Conservation (phyloP, 2,888 invertebrate species). For the Biston betularia region DNA sequence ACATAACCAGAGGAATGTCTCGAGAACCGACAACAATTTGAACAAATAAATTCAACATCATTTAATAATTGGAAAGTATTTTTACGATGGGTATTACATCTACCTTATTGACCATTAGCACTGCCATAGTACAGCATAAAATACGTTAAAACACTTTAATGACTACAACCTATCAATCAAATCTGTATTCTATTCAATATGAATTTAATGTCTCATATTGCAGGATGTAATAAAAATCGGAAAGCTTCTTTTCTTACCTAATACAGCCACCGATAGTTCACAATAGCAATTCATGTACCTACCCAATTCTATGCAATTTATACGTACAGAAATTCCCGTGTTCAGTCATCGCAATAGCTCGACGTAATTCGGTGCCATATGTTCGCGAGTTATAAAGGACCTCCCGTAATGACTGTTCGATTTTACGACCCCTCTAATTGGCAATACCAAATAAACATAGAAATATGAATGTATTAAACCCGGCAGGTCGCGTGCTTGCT, state of each 20-base stretch:
- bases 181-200: conserved; percentile 4
- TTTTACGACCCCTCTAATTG: conserved; percentile 78
- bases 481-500: conserved; percentile 30
- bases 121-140: background rate
- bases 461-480: conserved; percentile 61
- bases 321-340: conserved; percentile 1
- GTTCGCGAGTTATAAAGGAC: conserved; percentile 47
- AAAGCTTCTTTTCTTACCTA: conserved; percentile 7
- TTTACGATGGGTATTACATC: too few relatives aligned
- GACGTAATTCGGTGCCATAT: conserved; percentile 46
- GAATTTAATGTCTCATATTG: conserved; percentile 3
- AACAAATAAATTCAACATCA: too few relatives aligned
- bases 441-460: conserved; percentile 74
- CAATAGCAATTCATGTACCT: conserved; percentile 5
- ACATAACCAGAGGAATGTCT: too few relatives aligned
- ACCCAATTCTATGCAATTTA: conserved; percentile 1
- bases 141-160: background rate
- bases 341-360: conserved; percentile 32
- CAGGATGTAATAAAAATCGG: conserved; percentile 14
- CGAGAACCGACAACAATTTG: too few relatives aligned
- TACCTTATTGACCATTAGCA: background rate
- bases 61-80: too few relatives aligned
- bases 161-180: background rate
- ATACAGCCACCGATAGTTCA: background rate
- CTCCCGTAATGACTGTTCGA: conserved; percentile 64